Percentiles rank a stretch among this genome's conserved stretches.
These are phyloP conservation scores for Pammene aurita DNA, from an alignment of 2,888 invertebrate species.

Conservation along the genomic window DNA sequence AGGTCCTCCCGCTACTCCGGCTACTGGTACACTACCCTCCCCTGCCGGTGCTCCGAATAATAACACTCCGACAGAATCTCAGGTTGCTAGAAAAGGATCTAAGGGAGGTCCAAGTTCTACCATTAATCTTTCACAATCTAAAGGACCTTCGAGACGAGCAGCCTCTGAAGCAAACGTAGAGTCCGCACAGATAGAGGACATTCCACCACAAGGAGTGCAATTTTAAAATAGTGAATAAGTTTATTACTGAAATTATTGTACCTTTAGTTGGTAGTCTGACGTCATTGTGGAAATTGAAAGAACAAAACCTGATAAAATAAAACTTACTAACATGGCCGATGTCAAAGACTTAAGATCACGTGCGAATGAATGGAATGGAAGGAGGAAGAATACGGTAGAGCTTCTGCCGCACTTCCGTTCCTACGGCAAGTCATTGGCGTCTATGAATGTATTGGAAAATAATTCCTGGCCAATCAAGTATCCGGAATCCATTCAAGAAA, in stretches of 20 bases:
- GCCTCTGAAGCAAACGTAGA: not conserved
- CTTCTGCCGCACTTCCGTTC: not conserved
- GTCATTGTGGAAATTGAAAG: not conserved
- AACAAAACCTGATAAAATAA: not conserved
- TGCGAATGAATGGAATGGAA: not conserved
- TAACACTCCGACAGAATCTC: not conserved
- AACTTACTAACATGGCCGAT: not conserved
- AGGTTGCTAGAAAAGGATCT: not conserved
- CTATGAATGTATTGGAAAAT: not conserved
- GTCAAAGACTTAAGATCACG: not conserved
- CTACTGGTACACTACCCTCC: no score
- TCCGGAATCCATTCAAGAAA: not conserved
- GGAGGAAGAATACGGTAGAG: not conserved
- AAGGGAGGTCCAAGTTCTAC: not conserved
- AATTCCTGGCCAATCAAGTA: not conserved
- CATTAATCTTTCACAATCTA: not conserved
- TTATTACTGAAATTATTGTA: constrained; percentile 17
- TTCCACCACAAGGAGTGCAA: not conserved
- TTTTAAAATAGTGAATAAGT: constrained; percentile 2
- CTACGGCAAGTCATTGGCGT: not conserved
- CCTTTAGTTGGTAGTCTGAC: not conserved
- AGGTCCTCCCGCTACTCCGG: no score
- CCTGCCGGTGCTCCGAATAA: no score
- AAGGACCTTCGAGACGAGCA: not conserved
- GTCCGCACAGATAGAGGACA: not conserved